Base-by-base conservation (phyloP, 2,797 vertebrate species). In the Protonibea diacanthus region DNA sequence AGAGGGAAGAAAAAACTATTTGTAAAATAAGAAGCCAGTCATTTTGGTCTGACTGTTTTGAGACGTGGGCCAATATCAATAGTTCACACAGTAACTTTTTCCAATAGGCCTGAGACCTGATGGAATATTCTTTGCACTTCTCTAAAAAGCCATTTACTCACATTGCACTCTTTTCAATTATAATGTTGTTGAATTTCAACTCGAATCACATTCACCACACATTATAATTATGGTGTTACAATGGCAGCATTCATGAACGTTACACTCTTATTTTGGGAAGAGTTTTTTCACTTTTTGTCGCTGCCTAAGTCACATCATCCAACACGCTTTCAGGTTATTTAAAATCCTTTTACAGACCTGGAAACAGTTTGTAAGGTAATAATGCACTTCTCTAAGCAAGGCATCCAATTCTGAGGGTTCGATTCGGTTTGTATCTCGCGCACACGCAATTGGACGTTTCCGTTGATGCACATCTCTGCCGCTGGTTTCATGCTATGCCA, bases 61-160 rank as follows among this genome's bases (percentile, higher is more conserved):
- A 65, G 44, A 47, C 42, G 6, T 7, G n/a, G 1, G 90, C 84
- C 91, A 94, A 90, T 62, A 85, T 78, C 83, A 92, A 90, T 87
- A 85, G 60, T 80, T 62, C 29, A 57, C 25, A 52, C 53, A 42
- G 63, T 33, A 59, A 58, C 58, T 49, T 76, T 70, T 74, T 80
- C 84, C 71, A 65, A 86, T 53, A 71, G 55, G 4, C 47, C 14
- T 1, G 44, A 14, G 45, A 77, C 51, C 51, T 63, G 55, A 15
- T 44, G 78, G 69, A 71, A 25, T 45, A 53, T 21, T 12, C 25
- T 67, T 68, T 60, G n/a, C 5, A 53, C 23, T 29, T 51, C 51
- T 55, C 21, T 60, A 21, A 69, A 68, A 63, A 40, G 25, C 2
- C 18, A 42, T 52, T 56, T 60, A 71, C 62, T 79, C 80, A 52